Evolutionary conservation across 2,888 invertebrate species (phyloP).

Genomic region (Lasioglossum malachurum): DNA sequence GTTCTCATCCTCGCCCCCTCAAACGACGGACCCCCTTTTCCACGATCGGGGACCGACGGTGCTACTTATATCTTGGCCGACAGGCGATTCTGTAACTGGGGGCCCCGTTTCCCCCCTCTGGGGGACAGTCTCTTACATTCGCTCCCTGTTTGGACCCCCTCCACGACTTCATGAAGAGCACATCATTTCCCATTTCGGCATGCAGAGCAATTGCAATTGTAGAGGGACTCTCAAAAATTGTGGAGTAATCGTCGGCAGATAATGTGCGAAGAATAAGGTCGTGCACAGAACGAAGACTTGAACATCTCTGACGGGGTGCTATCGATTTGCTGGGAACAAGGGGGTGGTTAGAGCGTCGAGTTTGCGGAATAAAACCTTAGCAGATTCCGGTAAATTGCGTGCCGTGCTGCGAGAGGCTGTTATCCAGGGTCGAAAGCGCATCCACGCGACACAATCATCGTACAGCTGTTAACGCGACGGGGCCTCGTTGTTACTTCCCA

Average conservation of each 20-base stretch:
- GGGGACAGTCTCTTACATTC: not conserved
- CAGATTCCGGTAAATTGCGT: constrained; percentile 7
- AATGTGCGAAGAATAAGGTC: not conserved
- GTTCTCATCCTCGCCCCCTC: constrained; percentile 66
- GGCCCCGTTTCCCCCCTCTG: not conserved
- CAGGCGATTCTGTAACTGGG: constrained; percentile 29
- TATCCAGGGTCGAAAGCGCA: constrained; percentile 16
- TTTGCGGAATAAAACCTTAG: not conserved
- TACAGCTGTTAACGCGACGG: constrained; percentile 28
- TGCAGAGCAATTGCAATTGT: not conserved
- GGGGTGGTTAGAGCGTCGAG: not conserved
- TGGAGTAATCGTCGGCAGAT: not conserved
- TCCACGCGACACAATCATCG: constrained; percentile 19
- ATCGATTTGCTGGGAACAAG: not conserved
- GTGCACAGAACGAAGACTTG: not conserved
- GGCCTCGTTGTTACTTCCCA: constrained; percentile 35
- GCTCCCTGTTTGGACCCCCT: not conserved
- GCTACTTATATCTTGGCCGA: constrained; percentile 21
- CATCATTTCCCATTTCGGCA: not conserved
- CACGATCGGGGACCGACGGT: constrained; percentile 37
- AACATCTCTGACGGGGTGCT: not conserved
- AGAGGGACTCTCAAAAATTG: not conserved
- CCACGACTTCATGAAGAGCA: not conserved
- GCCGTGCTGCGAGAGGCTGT: not conserved
- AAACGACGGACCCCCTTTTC: constrained; percentile 1